phyloP scores from a whole-genome alignment of 37 sponge, comb jelly and placozoan species.

The Halisarca cf. caerulea region DNA sequence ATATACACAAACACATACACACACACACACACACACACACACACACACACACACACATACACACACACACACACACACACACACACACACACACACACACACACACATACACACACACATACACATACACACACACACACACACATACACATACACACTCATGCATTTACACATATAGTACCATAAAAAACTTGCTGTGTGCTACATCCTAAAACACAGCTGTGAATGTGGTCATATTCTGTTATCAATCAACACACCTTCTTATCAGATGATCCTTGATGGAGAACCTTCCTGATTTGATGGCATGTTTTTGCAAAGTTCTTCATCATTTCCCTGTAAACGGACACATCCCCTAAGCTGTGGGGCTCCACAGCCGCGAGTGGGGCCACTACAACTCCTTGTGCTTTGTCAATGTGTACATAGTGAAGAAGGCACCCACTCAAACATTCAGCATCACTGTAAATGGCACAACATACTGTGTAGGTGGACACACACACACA shows the following conservation, averaged over 20 bases:
- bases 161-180: neutral
- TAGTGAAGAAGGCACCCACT: neutral
- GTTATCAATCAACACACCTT: neutral
- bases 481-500: too few relatives aligned
- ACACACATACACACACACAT: constrained; percentile 25
- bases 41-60: neutral
- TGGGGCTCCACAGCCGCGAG: neutral
- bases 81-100: constrained; percentile 34
- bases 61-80: neutral
- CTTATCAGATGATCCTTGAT: neutral
- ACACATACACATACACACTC: constrained; percentile 10
- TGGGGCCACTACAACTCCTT: neutral
- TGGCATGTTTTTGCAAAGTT: neutral
- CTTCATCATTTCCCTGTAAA: neutral
- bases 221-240: too few relatives aligned
- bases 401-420: neutral
- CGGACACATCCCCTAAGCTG: neutral
- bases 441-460: neutral
- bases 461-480: too few relatives aligned
- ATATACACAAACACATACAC: constrained; percentile 6
- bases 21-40: constrained; percentile 25
- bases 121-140: constrained; percentile 31
- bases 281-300: neutral
- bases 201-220: too few relatives aligned
- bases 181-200: too few relatives aligned